Evolutionary conservation across 2,797 vertebrate species (phyloP), one percentile per base, ranked within the genome.

Genomic region (Perodicticus potto): DNA sequence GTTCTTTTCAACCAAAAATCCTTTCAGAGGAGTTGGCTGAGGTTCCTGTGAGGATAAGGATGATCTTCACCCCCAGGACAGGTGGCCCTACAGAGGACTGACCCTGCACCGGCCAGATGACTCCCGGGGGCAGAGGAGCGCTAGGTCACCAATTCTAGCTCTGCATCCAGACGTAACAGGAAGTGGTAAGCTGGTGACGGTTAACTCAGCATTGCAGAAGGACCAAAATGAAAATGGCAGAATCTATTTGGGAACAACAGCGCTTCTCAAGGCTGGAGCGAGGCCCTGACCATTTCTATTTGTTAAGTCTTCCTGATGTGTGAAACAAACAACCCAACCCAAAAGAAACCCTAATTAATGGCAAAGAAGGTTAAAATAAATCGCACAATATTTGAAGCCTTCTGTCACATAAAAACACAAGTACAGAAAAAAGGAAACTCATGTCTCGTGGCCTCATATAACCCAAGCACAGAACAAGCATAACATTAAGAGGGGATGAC

Each of bases 1-100:
- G 61, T 27, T 86, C 76, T 77, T 57, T 86, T 95, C 69, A 82
- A 63, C 61, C 55, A 82, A 86, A 89, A 70, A 70, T 72, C 43
- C 61, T 45, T 61, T 76, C 13, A 22, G 55, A 85, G 27, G n/a
- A 74, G 11, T 86, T 74, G n/a, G 43, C 10, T 72, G 29, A 19
- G 16, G 19, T 57, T 65, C 53, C 53, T 49, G 11, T 57, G 69
- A 22, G 34, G 37, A 49, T 20, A 27, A 69, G 57, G 59, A 37
- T 37, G 27, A 57, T 25, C 11, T 3, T 25, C 29, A 32, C 73
- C 67, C 74, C 45, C n/a, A 80, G 55, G 13, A 67, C 13, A 74
- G 73, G 17, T 61, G 23, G 27, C 67, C 5, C 0, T 23, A 13
- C n/a, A 34, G 27, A 53, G 34, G 49, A 32, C 53, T 25, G 23